These are phyloP conservation scores for Helogale parvula DNA, from an alignment of 2,113 vertebrate species.

Conservation along the genomic window DNA sequence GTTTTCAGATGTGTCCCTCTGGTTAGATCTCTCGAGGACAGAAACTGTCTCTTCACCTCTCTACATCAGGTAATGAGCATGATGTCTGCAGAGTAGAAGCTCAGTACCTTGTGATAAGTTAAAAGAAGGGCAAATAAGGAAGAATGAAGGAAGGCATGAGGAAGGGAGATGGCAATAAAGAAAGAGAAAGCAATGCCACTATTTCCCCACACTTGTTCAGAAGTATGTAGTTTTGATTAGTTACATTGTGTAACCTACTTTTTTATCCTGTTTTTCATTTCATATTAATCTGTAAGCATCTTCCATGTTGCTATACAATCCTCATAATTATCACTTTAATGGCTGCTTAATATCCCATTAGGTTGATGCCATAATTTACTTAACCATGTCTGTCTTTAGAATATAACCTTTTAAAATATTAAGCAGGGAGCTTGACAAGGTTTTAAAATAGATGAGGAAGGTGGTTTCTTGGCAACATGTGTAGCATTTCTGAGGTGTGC, in stretches of 20 bases:
- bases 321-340: slow-evolving; percentile 66
- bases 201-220: neutral
- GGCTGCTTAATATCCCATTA: slow-evolving; percentile 63
- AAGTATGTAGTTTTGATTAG: neutral
- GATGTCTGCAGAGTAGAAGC: neutral
- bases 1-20: slow-evolving; percentile 18
- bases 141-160: rapidly evolving
- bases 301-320: slow-evolving; percentile 48
- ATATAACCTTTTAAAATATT: slow-evolving; percentile 73
- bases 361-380: slow-evolving; percentile 64
- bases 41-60: neutral
- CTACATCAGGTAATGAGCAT: neutral
- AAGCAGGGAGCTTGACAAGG: slow-evolving; percentile 45
- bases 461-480: neutral
- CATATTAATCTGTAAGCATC: slow-evolving; percentile 45
- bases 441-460: slow-evolving; percentile 25
- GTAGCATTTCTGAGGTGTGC: neutral
- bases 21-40: slow-evolving; percentile 15
- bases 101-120: neutral
- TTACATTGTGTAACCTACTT: neutral
- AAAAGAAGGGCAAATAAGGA: neutral
- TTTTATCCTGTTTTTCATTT: slow-evolving; percentile 33
- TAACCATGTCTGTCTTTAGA: slow-evolving; percentile 55
- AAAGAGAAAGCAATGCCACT: neutral
- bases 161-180: neutral